Base-by-base conservation (phyloP, 1,140 invertebrate genomes). In the Pararge aegeria region DNA sequence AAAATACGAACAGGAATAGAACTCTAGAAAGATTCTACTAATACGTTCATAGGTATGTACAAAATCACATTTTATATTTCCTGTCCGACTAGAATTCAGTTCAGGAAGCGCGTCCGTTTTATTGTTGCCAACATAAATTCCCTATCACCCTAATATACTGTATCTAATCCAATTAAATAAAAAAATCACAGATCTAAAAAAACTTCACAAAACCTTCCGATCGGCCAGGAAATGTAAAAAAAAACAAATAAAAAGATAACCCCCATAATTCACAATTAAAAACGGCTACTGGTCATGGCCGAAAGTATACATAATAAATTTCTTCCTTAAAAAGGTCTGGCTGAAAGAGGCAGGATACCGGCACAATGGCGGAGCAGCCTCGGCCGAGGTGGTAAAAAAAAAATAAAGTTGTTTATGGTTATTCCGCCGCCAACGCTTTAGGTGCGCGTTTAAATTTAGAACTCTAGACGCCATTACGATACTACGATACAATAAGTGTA, bases 221-320 rank as follows among this genome's bases (percentile, higher is more conserved):
- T 73, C 75, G 65, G 73, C 61, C 72, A 75, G 79, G 80, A 80
- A 83, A 77, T 66, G 70, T 68, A 49, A 27, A 20, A 50, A 68
- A 65, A 67, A 68, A 67, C 65, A 54, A 54, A 24, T 27, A 59
- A 59, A 54, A 54, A 55, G 34, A 76, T 83, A 86, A 78, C 73
- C 75, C 58, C 76, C 85, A 89, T 89, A 87, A 83, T 83, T 89
- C 82, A 89, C 86, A 89, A 89, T 89, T 87, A 87, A 83, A 87
- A 78, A 66, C 82, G 70, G 84, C 83, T 89, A 89, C 86, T 80
- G 86, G 86, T 87, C 86, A 89, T 82, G 80, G 64, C 80, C 78
- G 69, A 83, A 85, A 83, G 78, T 80, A 74, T 84, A 85, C 70
- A 85, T 85, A 83, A 83, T 86, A 89, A 89, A 89, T 89, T 84